Base-by-base conservation (phyloP, 2,888 invertebrate species). In the Cartodere bifasciata region DNA sequence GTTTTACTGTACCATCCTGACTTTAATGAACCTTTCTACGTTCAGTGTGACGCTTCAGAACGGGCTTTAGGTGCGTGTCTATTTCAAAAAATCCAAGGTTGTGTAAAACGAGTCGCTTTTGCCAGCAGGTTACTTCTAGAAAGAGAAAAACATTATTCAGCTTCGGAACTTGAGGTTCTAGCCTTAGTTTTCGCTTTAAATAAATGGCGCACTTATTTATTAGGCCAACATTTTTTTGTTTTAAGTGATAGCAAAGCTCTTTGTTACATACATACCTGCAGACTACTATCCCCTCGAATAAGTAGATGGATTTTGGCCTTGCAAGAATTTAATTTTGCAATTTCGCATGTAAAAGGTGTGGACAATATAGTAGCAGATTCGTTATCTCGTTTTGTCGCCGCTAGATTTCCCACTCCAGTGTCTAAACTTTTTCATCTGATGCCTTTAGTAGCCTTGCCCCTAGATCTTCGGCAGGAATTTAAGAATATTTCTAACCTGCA, bases 341-440 rank as follows among this genome's bases (percentile, higher is more conserved):
- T 50, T 1, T 31, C 35, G 13, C 35, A 51, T 31, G 39, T 45
- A 31, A 33, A 28, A 4, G 50, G 49, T 0, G 22, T 9, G 1
- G 42, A 48, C 1, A 50, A 50, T 29, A 22, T 44, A 0, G 41
- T 43, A 2, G 46, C 45, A 1, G 47, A 52, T 36, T 37, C 45
- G 11, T 35, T 51, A 7, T 46, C 46, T 7, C 24, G 53, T 1
- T 43, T 42, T 31, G 34, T 33, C 5, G 13, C 27, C 13, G 17
- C 10, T 4, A 29, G 35, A 20, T 23, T 29, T 13, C 41, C 42
- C 2, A 21, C 34, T 13, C 35, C 37, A n/a, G n/a, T n/a, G n/a
- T n/a, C n/a, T n/a, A n/a, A n/a, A n/a, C n/a, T n/a, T n/a, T n/a
- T n/a, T n/a, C n/a, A n/a, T n/a, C n/a, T n/a, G n/a, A n/a, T n/a